Conservation (phyloP, 2,888 invertebrate genomes). For the Iselma pallidipennis region DNA sequence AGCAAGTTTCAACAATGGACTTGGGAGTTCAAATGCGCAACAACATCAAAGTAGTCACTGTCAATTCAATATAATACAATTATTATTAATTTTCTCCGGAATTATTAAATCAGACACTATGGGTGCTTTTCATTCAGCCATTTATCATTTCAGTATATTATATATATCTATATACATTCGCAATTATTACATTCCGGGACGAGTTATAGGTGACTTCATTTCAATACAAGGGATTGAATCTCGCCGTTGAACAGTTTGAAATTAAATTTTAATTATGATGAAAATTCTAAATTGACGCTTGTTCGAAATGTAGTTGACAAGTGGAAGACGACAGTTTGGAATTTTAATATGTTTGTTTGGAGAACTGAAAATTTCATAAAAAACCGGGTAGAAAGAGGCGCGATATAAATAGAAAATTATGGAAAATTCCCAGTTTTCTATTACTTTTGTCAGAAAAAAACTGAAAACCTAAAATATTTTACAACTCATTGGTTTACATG, state of each 20-base stretch:
- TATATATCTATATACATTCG: constrained; percentile 40
- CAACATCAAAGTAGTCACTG: constrained; percentile 53
- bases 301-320: constrained; percentile 3
- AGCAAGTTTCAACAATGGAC: constrained; percentile 48
- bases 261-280: constrained; percentile 27
- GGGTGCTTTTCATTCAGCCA: constrained; percentile 46
- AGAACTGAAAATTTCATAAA: neutral
- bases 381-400: neutral
- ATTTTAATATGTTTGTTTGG: constrained; percentile 12
- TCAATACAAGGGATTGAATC: constrained; percentile 26
- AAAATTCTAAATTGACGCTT: constrained; percentile 22
- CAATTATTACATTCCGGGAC: constrained; percentile 50
- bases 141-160: constrained; percentile 43
- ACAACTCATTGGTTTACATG: neutral
- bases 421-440: too few species aligned
- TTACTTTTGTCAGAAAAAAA: too few species aligned
- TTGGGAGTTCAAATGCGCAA: constrained; percentile 50
- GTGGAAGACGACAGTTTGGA: neutral
- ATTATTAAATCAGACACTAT: constrained; percentile 54
- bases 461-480: neutral
- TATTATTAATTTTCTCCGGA: constrained; percentile 55
- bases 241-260: constrained; percentile 14
- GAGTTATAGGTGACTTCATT: constrained; percentile 39
- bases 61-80: constrained; percentile 54
- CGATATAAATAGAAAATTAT: neutral